These are phyloP conservation scores for Erithacus rubecula DNA, from an alignment of 2,797 vertebrate genomes.

Conservation along the genomic window DNA sequence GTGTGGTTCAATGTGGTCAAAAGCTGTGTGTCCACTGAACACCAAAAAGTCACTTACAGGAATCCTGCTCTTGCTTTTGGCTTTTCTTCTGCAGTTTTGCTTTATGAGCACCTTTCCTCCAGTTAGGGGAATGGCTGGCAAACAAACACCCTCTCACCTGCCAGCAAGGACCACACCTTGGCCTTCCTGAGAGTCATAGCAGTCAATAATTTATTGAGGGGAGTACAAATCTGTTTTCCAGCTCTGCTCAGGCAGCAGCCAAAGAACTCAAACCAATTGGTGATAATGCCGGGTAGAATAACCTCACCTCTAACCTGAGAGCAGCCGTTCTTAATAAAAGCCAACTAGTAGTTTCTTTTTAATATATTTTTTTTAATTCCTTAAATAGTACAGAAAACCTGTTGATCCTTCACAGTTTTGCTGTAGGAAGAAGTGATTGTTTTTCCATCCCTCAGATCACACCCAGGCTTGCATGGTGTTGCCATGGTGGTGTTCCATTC, in stretches of 20 bases:
- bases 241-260: neutral
- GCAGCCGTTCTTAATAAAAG: neutral
- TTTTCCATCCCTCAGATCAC: neutral
- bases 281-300: neutral
- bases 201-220: constrained; percentile 44
- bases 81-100: constrained; percentile 20
- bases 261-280: neutral
- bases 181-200: constrained; percentile 39
- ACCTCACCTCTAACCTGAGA: neutral
- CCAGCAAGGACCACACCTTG: constrained; percentile 58
- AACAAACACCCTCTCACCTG: constrained; percentile 57
- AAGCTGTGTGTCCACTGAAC: neutral
- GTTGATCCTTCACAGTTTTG: neutral
- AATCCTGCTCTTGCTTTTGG: neutral
- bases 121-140: constrained; percentile 55
- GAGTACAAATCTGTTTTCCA: constrained; percentile 20
- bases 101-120: constrained; percentile 58
- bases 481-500: neutral
- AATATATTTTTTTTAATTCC: neutral
- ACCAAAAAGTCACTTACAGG: neutral
- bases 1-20: accelerated
- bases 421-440: neutral
- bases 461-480: accelerated
- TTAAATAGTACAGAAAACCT: neutral
- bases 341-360: neutral